phyloP scores from a whole-genome alignment of 1,140 invertebrate genomes.

The Neoseiulus cucumeris region DNA sequence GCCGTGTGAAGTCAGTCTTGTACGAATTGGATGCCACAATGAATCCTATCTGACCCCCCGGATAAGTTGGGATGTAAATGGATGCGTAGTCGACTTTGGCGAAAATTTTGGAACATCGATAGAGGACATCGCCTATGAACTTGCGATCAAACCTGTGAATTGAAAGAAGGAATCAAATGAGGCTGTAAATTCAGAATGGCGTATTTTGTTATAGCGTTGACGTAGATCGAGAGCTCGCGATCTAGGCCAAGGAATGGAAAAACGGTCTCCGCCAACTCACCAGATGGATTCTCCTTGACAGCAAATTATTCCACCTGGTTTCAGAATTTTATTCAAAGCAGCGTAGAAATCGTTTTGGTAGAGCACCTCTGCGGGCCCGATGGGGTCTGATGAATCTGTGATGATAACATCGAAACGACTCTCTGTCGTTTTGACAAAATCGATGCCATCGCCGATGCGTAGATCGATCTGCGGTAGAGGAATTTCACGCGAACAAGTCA shows the following conservation, averaged over 20 bases:
- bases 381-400: constrained; percentile 88
- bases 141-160: constrained; percentile 50
- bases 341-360: constrained; percentile 68
- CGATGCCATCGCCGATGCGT: constrained; percentile 77
- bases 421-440: constrained; percentile 69
- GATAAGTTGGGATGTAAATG: constrained; percentile 77
- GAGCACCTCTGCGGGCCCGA: constrained; percentile 40
- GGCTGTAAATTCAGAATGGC: constrained; percentile 22
- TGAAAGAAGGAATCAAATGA: constrained; percentile 63
- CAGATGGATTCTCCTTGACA: constrained; percentile 35
- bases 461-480: constrained; percentile 35
- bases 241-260: no score
- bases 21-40: constrained; percentile 46
- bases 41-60: constrained; percentile 86
- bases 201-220: no score
- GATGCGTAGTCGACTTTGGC: constrained; percentile 52
- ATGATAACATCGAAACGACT: constrained; percentile 90
- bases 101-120: constrained; percentile 53
- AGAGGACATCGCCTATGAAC: constrained; percentile 50
- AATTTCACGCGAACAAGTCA: no score
- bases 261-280: background rate
- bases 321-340: constrained; percentile 59
- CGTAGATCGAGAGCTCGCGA: no score
- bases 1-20: background rate
- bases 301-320: constrained; percentile 68